A percentile compares a stretch with the other conserved stretches of the same genome.
phyloP scores from a whole-genome alignment of 35 echinoderm and acorn worm genomes.

The Ophioderma brevispina region DNA sequence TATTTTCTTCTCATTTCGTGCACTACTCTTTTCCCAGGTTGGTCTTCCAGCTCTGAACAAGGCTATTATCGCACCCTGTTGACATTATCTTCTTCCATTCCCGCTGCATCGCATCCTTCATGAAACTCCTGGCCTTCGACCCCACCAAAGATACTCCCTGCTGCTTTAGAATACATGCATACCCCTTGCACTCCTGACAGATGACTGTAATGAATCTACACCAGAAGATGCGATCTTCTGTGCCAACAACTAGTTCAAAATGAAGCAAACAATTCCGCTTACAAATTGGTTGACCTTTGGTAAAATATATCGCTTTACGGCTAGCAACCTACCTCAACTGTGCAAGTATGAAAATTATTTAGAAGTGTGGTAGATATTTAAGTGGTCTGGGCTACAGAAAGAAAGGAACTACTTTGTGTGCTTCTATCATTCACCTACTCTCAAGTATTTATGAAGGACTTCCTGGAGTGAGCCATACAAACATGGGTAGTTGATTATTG shows the following conservation, averaged over 20 bases:
- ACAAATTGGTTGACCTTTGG: neutral
- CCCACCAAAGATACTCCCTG: neutral
- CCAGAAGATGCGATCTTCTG: neutral
- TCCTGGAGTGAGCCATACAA: neutral
- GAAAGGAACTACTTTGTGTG: constrained; percentile 13
- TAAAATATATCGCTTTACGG: neutral
- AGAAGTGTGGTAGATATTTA: neutral
- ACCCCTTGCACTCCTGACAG: neutral
- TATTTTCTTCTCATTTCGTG: neutral
- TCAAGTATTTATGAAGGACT: constrained; percentile 10
- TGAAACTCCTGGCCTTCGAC: neutral
- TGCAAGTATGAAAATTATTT: neutral
- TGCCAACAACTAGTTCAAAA: no score
- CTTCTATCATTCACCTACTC: constrained; percentile 14
- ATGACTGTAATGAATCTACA: neutral
- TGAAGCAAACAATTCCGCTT: no score
- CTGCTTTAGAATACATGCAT: neutral
- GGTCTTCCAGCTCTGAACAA: constrained; percentile 30
- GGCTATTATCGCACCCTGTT: constrained; percentile 28
- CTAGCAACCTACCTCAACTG: neutral
- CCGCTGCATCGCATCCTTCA: neutral
- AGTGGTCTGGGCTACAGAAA: neutral
- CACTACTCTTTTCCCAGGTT: constrained; percentile 24
- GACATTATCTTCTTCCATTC: constrained; percentile 16
- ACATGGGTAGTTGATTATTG: neutral